Evolutionary conservation across 2,797 vertebrate species (phyloP).

Genomic region (Phrynocephalus vlangalii): DNA sequence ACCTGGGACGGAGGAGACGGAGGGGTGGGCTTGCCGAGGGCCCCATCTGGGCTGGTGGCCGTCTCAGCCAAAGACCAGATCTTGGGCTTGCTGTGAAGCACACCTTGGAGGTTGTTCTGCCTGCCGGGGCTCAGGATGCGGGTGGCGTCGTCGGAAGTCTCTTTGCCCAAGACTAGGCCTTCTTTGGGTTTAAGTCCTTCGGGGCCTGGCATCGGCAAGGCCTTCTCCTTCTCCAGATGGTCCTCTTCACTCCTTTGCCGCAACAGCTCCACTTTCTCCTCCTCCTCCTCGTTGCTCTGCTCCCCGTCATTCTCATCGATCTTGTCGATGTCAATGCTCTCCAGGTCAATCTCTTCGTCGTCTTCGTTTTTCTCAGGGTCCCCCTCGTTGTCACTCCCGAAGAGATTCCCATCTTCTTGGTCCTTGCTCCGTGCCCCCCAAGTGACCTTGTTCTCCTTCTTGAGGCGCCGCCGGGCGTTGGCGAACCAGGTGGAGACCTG

Average conservation of each 20-base stretch:
- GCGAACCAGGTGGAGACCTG: constrained; percentile 96
- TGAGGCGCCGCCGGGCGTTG: constrained; percentile 89
- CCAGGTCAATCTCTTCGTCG: constrained; percentile 97
- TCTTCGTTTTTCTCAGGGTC: constrained; percentile 95
- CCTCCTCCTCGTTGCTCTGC: constrained; percentile 95
- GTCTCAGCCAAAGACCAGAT: constrained; percentile 99
- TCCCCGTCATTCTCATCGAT: constrained; percentile 96
- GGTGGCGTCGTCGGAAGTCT: constrained; percentile 85
- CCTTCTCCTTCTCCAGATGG: constrained; percentile 84
- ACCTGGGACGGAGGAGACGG: constrained; percentile 84
- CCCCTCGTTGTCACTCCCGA: constrained; percentile 95
- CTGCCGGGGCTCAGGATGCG: constrained; percentile 87
- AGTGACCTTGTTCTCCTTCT: constrained; percentile 96
- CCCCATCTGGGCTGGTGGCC: constrained; percentile 92
- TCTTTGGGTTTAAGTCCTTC: constrained; percentile 89
- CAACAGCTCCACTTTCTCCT: constrained; percentile 88
- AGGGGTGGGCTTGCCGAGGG: constrained; percentile 89
- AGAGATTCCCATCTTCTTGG: constrained; percentile 91
- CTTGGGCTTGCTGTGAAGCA: constrained; percentile 95
- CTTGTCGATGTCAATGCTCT: constrained; percentile 98
- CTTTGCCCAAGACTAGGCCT: constrained; percentile 84
- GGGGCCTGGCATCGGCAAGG: constrained; percentile 83
- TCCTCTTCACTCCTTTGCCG: constrained; percentile 73
- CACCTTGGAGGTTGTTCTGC: constrained; percentile 86
- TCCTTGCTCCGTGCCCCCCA: constrained; percentile 94